Evolutionary conservation across 1,140 invertebrate species (phyloP), one percentile per base, ranked within the genome.

Genomic region (Nebria ingens): DNA sequence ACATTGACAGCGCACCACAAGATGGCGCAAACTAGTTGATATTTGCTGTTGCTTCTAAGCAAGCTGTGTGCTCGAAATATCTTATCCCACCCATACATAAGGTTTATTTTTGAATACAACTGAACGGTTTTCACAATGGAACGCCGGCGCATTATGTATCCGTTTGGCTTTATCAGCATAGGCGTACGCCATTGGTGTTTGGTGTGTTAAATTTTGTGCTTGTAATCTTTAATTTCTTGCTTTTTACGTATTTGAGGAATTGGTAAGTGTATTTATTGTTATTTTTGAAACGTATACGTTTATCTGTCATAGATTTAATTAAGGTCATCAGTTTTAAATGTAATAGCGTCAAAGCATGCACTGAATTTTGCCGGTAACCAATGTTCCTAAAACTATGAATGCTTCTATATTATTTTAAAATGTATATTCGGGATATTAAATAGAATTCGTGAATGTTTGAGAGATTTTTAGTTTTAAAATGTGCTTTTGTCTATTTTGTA

Each of bases 151-250:
- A 45, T 45, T 45, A n/a, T 17, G 17, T 45, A 12, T 6, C 40
- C 17, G 6, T 45, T 13, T 45, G 15, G 40, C 40, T 12, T 45
- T 45, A 12, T 45, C 40, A 45, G 40, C 40, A 45, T 6, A 45
- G 40, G 40, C 40, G 40, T 45, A 45, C 40, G 40, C 40, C 40
- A 45, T 45, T 45, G 4, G 40, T 45, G 40, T 45, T 45, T 45
- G 40, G 40, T 45, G 40, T 17, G 40, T 45, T 45, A 12, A 45
- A 12, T 12, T 12, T 45, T 45, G 40, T 45, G 40, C 40, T 45
- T 45, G 40, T 45, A 45, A 45, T 45, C 17, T 45, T n/a, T 45
- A 9, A 12, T 45, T 45, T 45, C 6, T 17, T 4, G 17, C 9
- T 45, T 45, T 45, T 45, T 11, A 3, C 6, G 3, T 11, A 17